Evolutionary conservation across 1,140 invertebrate genomes (phyloP), one percentile per base, ranked within the genome.

Genomic region (Scaptomyza hsui): DNA sequence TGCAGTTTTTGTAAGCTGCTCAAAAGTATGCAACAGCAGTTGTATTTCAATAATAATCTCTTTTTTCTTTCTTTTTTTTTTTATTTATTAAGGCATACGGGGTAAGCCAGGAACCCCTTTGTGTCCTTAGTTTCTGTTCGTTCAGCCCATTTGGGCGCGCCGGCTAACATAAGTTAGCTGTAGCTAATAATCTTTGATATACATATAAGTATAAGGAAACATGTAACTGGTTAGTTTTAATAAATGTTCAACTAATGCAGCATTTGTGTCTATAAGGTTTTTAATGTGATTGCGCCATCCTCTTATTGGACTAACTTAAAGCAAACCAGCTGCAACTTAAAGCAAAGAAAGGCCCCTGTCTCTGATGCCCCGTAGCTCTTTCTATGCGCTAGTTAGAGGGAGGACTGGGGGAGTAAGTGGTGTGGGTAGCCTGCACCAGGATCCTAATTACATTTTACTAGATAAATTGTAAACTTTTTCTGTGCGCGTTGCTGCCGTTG

Each of bases 381-480:
- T 19, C 19, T 15, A 15, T 15, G 41, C 44, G 19, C 44, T 21
- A 24, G 39, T 41, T 42, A 16, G 16, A 4, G 1, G 4, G 9
- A 19, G 12, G 1, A 16, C 7, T 9, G 19, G 26, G 49, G 32
- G 12, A 37, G 32, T 37, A 5, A n/a, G 19, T 26, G 44, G 75
- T 59, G 35, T 64, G 69, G 45, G 52, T 45, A 26, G 79, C 73
- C 78, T 77, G 80, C 73, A 80, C 81, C 75, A 78, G 78, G 78
- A 83, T 89, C 88, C 88, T 90, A 90, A 90, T 90, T 90, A 90
- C 88, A 90, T 90, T 90, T 90, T 90, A 88, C 88, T 89, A 85
- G 88, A 90, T 90, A 90, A 90, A 90, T 90, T 90, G 82, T 89
- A 90, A 90, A 90, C 79, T 90, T 90, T 89, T 89, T 78, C 78